Evolutionary conservation across 2,888 invertebrate genomes (phyloP).

Genomic region (Aricia artaxerxes): DNA sequence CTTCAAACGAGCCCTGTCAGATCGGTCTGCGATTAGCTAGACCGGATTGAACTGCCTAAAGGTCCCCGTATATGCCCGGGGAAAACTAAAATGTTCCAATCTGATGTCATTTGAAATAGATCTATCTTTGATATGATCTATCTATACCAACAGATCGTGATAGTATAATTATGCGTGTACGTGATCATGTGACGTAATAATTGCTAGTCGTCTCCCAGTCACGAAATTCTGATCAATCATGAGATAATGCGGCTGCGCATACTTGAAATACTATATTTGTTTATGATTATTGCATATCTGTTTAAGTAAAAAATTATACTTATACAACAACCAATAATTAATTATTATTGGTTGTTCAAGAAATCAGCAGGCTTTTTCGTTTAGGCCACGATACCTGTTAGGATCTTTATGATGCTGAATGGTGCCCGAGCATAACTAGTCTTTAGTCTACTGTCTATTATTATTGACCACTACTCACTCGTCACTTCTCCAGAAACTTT

Average conservation of each 20-base stretch:
- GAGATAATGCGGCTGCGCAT: neutral
- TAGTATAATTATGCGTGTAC: neutral
- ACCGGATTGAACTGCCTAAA: no score
- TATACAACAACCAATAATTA: no score
- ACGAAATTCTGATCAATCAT: slow-evolving; percentile 5
- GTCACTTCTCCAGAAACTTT: no score
- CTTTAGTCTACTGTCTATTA: neutral
- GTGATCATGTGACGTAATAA: slow-evolving; percentile 5
- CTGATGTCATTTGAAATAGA: neutral
- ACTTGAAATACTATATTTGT: neutral
- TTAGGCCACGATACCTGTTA: neutral
- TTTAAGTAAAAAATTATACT: neutral
- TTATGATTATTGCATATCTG: neutral
- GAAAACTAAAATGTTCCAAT: no score
- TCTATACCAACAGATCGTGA: neutral
- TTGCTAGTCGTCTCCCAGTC: slow-evolving; percentile 6
- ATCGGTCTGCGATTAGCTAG: no score
- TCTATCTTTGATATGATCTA: neutral
- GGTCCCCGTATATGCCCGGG: no score
- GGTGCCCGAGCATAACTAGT: neutral
- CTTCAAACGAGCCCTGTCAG: no score
- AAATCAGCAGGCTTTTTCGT: neutral
- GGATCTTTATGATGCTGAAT: neutral
- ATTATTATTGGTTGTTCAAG: neutral
- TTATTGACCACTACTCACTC: no score